phyloP scores from a whole-genome alignment of 2,888 invertebrate genomes.

The Drosophila leonis region DNA sequence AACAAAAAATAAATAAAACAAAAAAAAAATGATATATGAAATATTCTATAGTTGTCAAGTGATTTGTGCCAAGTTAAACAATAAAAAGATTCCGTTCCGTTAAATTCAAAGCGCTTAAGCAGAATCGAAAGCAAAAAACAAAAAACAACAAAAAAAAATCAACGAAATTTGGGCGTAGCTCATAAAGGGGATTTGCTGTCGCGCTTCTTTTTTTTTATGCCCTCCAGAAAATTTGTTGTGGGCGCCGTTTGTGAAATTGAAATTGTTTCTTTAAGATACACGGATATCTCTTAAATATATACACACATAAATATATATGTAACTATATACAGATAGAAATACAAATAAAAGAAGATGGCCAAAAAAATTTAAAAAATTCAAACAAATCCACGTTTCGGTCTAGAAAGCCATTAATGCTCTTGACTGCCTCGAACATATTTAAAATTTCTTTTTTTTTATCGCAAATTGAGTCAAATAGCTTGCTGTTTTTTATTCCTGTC shows the following conservation, averaged over 20 bases:
- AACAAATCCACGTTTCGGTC: conserved; percentile 6
- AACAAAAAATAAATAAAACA: conserved; percentile 8
- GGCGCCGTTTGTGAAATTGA: conserved; percentile 30
- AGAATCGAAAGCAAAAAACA: conserved; percentile 22
- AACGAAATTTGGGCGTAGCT: conserved; percentile 13
- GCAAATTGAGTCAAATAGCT: conserved; percentile 11
- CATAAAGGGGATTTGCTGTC: conserved; percentile 40
- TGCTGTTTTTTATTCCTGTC: conserved; percentile 11
- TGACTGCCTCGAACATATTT: conserved; percentile 29
- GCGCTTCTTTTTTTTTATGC: conserved; percentile 40
- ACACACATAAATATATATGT: conserved; percentile 12
- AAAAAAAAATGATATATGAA: conserved; percentile 21
- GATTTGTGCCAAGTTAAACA: conserved; percentile 19
- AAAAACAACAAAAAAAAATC: not conserved
- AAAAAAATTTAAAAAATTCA: not conserved
- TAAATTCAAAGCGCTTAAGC: conserved; percentile 28
- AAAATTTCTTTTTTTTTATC: conserved; percentile 15
- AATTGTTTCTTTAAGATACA: conserved; percentile 30
- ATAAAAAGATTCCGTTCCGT: conserved; percentile 11
- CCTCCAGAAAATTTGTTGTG: conserved; percentile 23
- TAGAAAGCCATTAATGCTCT: conserved; percentile 20
- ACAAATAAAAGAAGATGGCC: conserved; percentile 2
- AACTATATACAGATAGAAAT: conserved; percentile 4
- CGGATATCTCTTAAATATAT: conserved; percentile 9
- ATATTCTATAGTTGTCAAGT: conserved; percentile 44